Base-by-base conservation (phyloP, 2,113 vertebrate genomes). In the Eulemur rufifrons region DNA sequence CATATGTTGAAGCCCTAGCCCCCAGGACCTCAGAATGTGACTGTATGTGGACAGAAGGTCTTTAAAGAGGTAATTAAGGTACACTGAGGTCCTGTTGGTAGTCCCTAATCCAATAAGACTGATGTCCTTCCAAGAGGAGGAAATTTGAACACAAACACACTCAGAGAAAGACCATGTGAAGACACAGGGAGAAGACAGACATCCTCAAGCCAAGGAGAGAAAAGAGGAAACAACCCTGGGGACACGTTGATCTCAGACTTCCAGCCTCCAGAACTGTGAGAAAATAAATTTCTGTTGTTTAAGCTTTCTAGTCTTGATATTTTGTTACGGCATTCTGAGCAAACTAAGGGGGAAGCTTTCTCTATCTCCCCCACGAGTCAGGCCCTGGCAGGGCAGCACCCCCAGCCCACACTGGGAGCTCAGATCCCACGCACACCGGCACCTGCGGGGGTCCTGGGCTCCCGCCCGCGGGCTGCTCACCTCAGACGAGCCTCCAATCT, bases 281-380 rank as follows among this genome's bases (percentile, higher is more conserved):
- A 61, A 80, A 39, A 8, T 7, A 21, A 1, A 39, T 11, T 39
- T 23, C 84, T 66, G 7, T 5, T n/a, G 9, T 56, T 27, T 2
- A 56, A 45, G 20, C 5, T 0, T 21, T 56, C 13, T 1, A 0
- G 25, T 6, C 71, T 6, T 0, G 52, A 42, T 2, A n/a, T 29
- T 73, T 14, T 3, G 2, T 34, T 5, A 50, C 3, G 54, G 47
- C 4, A 8, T 29, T n/a, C 61, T 25, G 4, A 32, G 39, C 29
- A 59, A 78, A 90, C 52, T 7, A 4, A n/a, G 0, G 8, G 8
- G 23, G 66, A 39, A 20, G 29, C 2, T 39, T 13, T 32, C 32
- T 23, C 86, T 4, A 0, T 5, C 0, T 34, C 47, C 17, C 20
- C 63, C 56, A 21, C 1, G 3, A 50, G 34, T 23, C 32, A 56